Percentiles rank a stretch among this genome's conserved stretches.
phyloP scores from a whole-genome alignment of 2,113 vertebrate genomes.

The Platysteira castanea region DNA sequence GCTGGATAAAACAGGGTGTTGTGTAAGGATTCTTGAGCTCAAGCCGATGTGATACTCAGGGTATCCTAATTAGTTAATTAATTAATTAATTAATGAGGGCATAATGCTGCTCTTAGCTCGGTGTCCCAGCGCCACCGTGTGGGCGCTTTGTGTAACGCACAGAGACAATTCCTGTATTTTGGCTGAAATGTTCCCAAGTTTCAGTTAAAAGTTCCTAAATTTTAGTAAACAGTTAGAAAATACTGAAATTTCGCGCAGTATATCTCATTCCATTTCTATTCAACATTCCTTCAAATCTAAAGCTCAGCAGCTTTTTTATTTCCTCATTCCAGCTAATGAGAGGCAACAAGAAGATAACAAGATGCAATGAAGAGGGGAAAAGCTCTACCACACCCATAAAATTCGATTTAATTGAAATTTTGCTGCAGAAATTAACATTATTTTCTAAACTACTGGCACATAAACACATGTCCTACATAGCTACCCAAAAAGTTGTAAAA shows the following conservation, averaged over 20 bases:
- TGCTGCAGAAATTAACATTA: background rate
- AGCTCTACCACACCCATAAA: background rate
- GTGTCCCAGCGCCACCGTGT: slow-evolving; percentile 69
- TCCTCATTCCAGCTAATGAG: background rate
- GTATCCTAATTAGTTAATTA: background rate
- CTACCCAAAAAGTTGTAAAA: background rate
- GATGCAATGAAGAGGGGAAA: background rate
- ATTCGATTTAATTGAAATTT: background rate
- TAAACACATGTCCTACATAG: background rate
- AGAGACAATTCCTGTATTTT: background rate
- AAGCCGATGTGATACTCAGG: background rate
- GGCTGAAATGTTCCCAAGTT: background rate
- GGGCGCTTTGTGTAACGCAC: slow-evolving; percentile 8
- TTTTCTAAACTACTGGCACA: background rate
- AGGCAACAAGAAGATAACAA: background rate
- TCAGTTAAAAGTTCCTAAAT: background rate
- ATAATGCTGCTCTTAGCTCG: background rate
- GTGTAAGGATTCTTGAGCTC: background rate
- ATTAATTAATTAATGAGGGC: fast-evolving
- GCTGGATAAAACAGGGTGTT: background rate
- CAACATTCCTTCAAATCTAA: background rate
- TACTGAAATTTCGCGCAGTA: fast-evolving
- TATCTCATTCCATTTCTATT: background rate
- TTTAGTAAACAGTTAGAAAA: background rate
- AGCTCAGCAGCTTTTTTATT: background rate